phyloP scores from a whole-genome alignment of 2,888 invertebrate genomes.

The Lissonota sp. region DNA sequence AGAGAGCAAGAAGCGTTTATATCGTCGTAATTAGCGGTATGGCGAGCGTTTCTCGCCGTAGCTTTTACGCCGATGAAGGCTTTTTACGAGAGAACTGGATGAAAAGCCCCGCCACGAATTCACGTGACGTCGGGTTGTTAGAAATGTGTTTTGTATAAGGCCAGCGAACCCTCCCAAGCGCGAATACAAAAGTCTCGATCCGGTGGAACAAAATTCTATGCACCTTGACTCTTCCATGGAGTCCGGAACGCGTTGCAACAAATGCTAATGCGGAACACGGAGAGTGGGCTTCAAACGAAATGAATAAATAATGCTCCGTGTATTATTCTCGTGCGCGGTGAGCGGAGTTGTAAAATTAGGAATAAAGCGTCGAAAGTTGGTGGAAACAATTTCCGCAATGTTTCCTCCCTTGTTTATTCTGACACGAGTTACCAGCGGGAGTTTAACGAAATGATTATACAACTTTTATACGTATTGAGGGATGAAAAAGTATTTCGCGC shows the following conservation, averaged over 20 bases:
- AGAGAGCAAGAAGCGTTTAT: conserved; percentile 72
- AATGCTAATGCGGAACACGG: conserved; percentile 17
- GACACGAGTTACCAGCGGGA: conserved; percentile 9
- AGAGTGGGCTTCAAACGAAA: not conserved
- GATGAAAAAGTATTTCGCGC: not conserved
- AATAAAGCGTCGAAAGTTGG: conserved; percentile 11
- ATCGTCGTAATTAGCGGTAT: conserved; percentile 76
- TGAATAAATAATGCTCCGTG: conserved; percentile 20
- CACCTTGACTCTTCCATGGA: conserved; percentile 5
- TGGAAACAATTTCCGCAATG: conserved; percentile 38
- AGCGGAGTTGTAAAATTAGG: conserved; percentile 24
- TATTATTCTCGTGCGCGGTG: conserved; percentile 12
- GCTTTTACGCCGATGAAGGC: conserved; percentile 77
- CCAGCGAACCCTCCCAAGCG: conserved; percentile 15
- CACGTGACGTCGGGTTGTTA: conserved; percentile 71
- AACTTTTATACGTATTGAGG: conserved; percentile 10
- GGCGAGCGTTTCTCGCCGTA: conserved; percentile 68
- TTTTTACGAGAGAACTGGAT: conserved; percentile 63
- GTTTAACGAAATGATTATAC: conserved; percentile 3
- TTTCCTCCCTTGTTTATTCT: conserved; percentile 1
- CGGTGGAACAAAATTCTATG: conserved; percentile 1
- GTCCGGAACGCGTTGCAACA: conserved; percentile 33
- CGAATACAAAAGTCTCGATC: conserved; percentile 12
- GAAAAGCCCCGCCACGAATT: conserved; percentile 36
- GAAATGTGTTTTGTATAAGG: conserved; percentile 60